phyloP scores from a whole-genome alignment of 2,797 vertebrate genomes.

The Cercopithecus petaurista region DNA sequence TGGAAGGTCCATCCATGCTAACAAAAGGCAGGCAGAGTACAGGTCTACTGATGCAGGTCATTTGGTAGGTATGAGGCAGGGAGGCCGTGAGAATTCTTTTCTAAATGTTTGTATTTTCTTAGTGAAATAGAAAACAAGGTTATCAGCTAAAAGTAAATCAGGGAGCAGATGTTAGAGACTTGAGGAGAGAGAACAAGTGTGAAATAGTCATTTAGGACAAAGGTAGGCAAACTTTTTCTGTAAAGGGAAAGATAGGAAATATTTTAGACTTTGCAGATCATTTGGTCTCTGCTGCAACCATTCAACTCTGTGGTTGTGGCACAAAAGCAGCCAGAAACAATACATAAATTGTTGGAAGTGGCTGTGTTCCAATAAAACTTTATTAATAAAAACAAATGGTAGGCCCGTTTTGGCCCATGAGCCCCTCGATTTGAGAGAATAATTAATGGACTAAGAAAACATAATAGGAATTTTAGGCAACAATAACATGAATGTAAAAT shows the following conservation, averaged over 20 bases:
- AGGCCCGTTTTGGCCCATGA: background rate
- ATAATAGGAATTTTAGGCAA: background rate
- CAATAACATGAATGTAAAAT: background rate
- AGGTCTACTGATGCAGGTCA: background rate
- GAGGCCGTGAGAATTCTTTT: background rate
- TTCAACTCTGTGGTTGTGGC: background rate
- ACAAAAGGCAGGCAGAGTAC: background rate
- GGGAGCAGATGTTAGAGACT: background rate
- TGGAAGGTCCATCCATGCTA: background rate
- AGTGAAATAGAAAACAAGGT: slow-evolving; percentile 26
- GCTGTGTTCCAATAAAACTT: slow-evolving; percentile 48
- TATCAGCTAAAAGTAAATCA: slow-evolving; percentile 29
- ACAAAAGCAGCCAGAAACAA: background rate
- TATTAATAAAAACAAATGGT: background rate
- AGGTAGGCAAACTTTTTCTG: background rate
- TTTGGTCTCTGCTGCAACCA: background rate
- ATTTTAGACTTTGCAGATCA: background rate
- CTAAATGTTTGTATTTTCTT: slow-evolving; percentile 22
- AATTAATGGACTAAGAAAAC: background rate
- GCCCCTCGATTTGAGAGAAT: background rate
- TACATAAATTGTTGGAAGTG: background rate
- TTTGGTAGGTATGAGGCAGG: background rate
- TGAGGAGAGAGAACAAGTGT: slow-evolving; percentile 13
- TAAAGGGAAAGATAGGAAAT: background rate
- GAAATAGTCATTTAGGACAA: background rate